A percentile compares a stretch with the other conserved stretches of the same genome.
phyloP scores from a whole-genome alignment of 2,888 invertebrate species.

The Penaeus monodon region DNA sequence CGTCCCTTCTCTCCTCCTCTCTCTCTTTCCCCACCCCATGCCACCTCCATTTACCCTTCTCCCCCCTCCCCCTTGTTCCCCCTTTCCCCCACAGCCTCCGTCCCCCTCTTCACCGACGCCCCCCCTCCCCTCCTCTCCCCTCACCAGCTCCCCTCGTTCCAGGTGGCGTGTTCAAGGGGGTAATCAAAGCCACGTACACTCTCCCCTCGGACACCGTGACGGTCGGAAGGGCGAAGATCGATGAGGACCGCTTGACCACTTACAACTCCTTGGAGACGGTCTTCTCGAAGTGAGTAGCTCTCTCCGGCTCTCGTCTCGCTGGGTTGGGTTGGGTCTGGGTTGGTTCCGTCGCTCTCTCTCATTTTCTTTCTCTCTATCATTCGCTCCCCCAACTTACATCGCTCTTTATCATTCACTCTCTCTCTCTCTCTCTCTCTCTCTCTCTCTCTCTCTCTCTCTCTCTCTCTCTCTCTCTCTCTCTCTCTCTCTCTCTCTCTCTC shows the following conservation, averaged over 20 bases:
- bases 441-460: background rate
- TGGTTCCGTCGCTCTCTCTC: background rate
- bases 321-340: too few relatives aligned
- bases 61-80: too few relatives aligned
- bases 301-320: too few relatives aligned
- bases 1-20: too few relatives aligned
- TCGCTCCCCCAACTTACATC: background rate
- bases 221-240: constrained; percentile 33
- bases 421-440: background rate
- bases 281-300: constrained; percentile 44
- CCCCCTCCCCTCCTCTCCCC: too few relatives aligned
- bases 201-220: constrained; percentile 40
- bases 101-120: too few relatives aligned
- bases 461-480: background rate
- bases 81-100: too few relatives aligned
- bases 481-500: background rate
- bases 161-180: constrained; percentile 53
- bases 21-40: too few relatives aligned
- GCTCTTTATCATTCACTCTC: too few relatives aligned
- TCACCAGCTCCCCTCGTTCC: constrained; percentile 9
- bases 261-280: constrained; percentile 48
- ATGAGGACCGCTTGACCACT: constrained; percentile 27
- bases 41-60: too few relatives aligned
- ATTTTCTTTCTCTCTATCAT: background rate
- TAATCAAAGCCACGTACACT: constrained; percentile 36